Evolutionary conservation across 2,888 invertebrate genomes (phyloP), one percentile per base, ranked within the genome.

Genomic region (Cheilosia grossa): DNA sequence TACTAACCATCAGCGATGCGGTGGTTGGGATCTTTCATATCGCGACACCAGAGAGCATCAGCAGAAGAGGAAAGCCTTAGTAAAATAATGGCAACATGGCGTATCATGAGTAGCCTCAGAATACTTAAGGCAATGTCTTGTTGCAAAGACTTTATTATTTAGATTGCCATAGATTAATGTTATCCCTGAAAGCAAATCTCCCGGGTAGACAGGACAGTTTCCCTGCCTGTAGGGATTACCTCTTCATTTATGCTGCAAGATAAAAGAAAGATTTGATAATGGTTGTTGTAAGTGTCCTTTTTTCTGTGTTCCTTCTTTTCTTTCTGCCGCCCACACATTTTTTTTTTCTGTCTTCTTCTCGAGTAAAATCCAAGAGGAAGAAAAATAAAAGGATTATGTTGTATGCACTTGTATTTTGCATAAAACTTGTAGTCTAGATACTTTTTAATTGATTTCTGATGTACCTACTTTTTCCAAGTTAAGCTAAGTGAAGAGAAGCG

Each of bases 111-210:
- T 83, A 83, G 83, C 83, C 82, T 69, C 51, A 54, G 64, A 80
- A 80, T 74, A 70, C 80, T 83, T 83, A 74, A 80, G 79, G 74
- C 69, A 64, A 74, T 74, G 74, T 83, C 74, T 75, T 80, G 73
- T 83, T 80, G 51, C 74, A 80, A 37, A 74, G 83, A 47, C 83
- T 80, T 74, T 80, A 83, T 70, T 83, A 74, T 83, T 83, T 83
- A 83, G 83, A 83, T 83, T 83, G 83, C 83, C 83, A 80, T 83
- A 83, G 83, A 83, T 83, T 83, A 83, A 83, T 83, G 80, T 83
- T 69, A 83, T 83, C 80, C 80, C 80, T 83, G 63, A 80, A 80
- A 83, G 83, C 80, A 83, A 83, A 83, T 83, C 83, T 83, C 74
- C 74, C 74, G 80, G 74, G 80, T 83, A 83, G 83, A 83, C 83